These are phyloP conservation scores for Delphinapterus leucas DNA, from an alignment of 2,113 vertebrate species.

Conservation along the genomic window DNA sequence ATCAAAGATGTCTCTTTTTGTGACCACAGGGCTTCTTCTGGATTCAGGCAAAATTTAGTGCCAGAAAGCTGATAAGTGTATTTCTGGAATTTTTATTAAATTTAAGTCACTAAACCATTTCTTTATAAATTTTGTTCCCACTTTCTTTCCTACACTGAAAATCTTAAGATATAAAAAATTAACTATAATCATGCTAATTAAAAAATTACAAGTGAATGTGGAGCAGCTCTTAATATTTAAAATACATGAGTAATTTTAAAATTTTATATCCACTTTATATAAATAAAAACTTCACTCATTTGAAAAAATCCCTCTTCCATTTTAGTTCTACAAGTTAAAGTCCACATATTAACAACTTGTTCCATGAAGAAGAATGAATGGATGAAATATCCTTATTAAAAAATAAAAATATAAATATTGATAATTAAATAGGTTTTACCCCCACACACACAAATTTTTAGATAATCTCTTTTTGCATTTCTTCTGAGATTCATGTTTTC, in stretches of 20 bases:
- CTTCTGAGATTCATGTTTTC: neutral
- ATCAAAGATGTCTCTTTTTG: neutral
- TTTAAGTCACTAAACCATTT: slow-evolving; percentile 18
- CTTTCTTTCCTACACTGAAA: neutral
- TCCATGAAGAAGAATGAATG: neutral
- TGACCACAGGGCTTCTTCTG: neutral
- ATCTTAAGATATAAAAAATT: neutral
- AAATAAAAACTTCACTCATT: neutral
- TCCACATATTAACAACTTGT: neutral
- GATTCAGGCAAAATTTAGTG: neutral
- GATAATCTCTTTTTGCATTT: neutral
- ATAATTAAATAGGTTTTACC: neutral
- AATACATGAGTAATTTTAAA: neutral
- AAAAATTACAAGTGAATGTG: neutral
- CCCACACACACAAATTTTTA: neutral
- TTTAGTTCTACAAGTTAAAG: slow-evolving; percentile 5
- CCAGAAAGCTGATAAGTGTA: neutral
- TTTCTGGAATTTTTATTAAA: slow-evolving; percentile 33
- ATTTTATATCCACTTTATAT: neutral
- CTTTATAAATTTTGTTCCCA: neutral
- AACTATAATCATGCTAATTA: neutral
- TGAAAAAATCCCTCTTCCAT: neutral
- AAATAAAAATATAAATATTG: neutral
- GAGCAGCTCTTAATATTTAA: neutral
- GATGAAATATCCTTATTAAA: neutral